A percentile compares a stretch with the other conserved stretches of the same genome.
Evolutionary conservation across 2,888 invertebrate species (phyloP).

Genomic region (Ectobius pallidus): DNA sequence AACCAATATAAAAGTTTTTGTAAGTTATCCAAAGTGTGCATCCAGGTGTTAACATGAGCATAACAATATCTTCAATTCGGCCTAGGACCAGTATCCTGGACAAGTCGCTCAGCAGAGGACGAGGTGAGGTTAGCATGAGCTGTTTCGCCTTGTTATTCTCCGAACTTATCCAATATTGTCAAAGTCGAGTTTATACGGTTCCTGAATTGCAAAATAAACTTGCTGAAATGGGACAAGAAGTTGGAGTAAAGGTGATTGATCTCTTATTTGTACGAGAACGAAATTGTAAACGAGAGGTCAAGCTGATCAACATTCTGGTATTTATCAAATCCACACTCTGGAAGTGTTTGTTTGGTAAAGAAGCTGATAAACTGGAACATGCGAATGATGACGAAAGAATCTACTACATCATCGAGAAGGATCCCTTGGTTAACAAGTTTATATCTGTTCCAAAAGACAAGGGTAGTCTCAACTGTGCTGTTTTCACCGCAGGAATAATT

Average conservation of each 20-base stretch:
- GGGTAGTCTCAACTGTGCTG: slow-evolving; percentile 95
- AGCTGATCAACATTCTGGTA: slow-evolving; percentile 90
- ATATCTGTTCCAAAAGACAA: slow-evolving; percentile 99
- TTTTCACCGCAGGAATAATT: slow-evolving; percentile 97
- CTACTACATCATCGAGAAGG: slow-evolving; percentile 98
- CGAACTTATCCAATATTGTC: slow-evolving; percentile 97
- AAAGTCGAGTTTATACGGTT: slow-evolving; percentile 92
- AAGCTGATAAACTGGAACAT: slow-evolving; percentile 98
- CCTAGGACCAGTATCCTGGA: slow-evolving; percentile 84
- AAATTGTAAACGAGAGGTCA: slow-evolving; percentile 93
- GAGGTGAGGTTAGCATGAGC: slow-evolving; percentile 89
- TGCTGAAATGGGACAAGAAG: slow-evolving; percentile 93
- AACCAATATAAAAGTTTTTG: too few relatives aligned
- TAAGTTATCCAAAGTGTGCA: too few relatives aligned
- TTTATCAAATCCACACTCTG: slow-evolving; percentile 96
- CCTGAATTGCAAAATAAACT: slow-evolving; percentile 93
- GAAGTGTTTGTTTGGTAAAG: slow-evolving; percentile 98
- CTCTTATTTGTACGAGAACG: slow-evolving; percentile 92
- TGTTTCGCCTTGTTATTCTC: slow-evolving; percentile 96
- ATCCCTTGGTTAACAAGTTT: slow-evolving; percentile 94
- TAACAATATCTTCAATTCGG: slow-evolving; percentile 55
- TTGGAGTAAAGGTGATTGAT: slow-evolving; percentile 92
- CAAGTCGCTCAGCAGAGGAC: slow-evolving; percentile 89
- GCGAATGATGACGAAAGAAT: slow-evolving; percentile 98
- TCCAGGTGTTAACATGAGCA: slow-evolving; percentile 43